Evolutionary conservation across 2,888 invertebrate species (phyloP), one percentile per base, ranked within the genome.

Genomic region (Craniophora ligustri): DNA sequence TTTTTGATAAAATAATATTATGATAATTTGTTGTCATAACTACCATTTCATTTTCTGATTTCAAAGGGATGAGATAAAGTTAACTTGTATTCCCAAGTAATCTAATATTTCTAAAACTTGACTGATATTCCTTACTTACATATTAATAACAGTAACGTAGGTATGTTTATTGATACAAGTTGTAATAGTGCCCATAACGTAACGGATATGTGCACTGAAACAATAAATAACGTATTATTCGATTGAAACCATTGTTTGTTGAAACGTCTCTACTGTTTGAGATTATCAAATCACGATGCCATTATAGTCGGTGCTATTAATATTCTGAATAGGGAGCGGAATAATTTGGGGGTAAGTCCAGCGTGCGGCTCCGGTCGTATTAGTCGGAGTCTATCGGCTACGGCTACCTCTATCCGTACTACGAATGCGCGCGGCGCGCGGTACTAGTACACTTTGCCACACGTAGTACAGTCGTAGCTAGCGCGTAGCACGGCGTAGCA

Each of bases 341-440:
- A 85, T 87, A 86, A 85, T 86, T 85, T 82, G 74, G 67, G 79
- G 66, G 78, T 80, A 77, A 75, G 73, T 72, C 71, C 72, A 68
- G 63, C 42, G 39, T 45, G 47, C 54, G 56, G 41, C 40, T 54
- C 23, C 49, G 45, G 28, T 44, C 39, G 45, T 58, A 59, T 71
- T 60, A 57, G 48, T 46, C 42, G 40, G 32, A 53, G 36, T 60
- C 30, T 50, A 65, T 50, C 56, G 47, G 46, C 36, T 41, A 34
- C 57, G 36, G 26, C 48, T 35, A 34, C 41, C 26, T 46, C 53
- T 46, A 48, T 54, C 34, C 11, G 10, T 30, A 46, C 55, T 58
- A 48, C 50, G 47, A 32, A 34, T 32, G 38, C 56, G 26, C 26
- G n/a, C 0, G 23, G 4, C n/a, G n/a, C n/a, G 26, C n/a, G 26